phyloP scores from a whole-genome alignment of 2,888 invertebrate genomes.

The Drosophila flavopinicola region DNA sequence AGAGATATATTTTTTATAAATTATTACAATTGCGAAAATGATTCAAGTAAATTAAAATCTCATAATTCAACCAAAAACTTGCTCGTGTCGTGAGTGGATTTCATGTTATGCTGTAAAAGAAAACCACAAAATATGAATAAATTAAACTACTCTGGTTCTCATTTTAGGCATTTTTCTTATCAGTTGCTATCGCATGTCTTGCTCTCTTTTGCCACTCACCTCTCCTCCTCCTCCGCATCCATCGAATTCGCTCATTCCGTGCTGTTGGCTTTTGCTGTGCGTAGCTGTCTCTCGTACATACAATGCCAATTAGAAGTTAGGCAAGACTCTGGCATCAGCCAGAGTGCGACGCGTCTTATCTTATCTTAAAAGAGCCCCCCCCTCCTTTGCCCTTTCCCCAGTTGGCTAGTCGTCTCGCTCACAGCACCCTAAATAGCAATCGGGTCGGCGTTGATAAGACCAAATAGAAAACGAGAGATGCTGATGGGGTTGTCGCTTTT shows the following conservation, averaged over 20 bases:
- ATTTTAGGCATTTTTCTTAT: slow-evolving; percentile 23
- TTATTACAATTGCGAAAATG: too few relatives aligned
- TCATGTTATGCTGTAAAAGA: not conserved
- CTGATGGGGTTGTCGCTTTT: slow-evolving; percentile 24
- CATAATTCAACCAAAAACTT: not conserved
- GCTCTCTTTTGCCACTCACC: not conserved
- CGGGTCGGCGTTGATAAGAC: slow-evolving; percentile 22
- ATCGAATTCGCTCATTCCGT: not conserved
- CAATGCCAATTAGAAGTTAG: slow-evolving; percentile 75
- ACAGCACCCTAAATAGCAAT: slow-evolving; percentile 19
- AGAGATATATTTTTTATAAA: too few relatives aligned
- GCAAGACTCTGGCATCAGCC: slow-evolving; percentile 37
- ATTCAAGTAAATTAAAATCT: too few relatives aligned
- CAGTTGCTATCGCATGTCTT: slow-evolving; percentile 26
- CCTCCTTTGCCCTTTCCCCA: not conserved
- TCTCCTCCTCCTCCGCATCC: not conserved
- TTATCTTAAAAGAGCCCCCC: slow-evolving; percentile 44
- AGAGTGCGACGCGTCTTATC: slow-evolving; percentile 39
- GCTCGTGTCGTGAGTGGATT: not conserved
- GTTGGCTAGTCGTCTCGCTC: not conserved
- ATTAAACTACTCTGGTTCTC: not conserved
- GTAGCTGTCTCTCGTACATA: slow-evolving; percentile 45
- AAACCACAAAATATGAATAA: not conserved
- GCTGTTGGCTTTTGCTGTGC: slow-evolving; percentile 13
- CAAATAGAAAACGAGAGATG: slow-evolving; percentile 21